Evolutionary conservation across 2,797 vertebrate species (phyloP).

Genomic region (Chrysocyon brachyurus): DNA sequence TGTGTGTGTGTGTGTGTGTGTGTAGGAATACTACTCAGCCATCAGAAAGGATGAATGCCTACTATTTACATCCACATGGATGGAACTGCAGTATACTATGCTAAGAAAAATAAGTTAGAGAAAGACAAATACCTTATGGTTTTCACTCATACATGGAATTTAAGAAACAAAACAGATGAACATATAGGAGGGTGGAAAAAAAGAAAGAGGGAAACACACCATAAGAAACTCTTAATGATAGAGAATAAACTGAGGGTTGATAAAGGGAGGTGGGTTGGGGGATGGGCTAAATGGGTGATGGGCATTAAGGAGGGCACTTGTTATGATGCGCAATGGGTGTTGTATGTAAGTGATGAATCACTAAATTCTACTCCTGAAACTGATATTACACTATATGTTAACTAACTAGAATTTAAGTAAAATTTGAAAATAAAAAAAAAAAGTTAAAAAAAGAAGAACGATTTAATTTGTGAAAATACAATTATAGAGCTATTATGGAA

Average conservation of each 20-base stretch:
- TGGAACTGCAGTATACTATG: neutral
- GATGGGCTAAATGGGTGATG: neutral
- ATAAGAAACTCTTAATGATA: neutral
- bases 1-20: too few relatives aligned
- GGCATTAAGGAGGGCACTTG: neutral
- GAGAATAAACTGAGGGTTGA: neutral
- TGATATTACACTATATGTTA: neutral
- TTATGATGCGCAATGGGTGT: neutral
- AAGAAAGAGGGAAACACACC: neutral
- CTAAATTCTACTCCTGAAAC: neutral
- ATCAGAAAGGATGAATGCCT: neutral
- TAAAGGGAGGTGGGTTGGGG: neutral
- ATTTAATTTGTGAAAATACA: conserved; percentile 75
- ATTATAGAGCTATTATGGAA: conserved; percentile 73
- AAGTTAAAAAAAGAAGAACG: neutral
- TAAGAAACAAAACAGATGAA: neutral
- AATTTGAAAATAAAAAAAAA: neutral
- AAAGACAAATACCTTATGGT: neutral
- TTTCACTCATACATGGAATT: neutral
- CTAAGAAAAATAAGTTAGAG: neutral
- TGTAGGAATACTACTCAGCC: neutral
- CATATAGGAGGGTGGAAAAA: neutral
- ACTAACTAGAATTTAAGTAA: neutral
- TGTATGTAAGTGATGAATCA: neutral
- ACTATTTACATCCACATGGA: neutral